Percentiles rank a stretch among this genome's conserved stretches.
phyloP scores from a whole-genome alignment of 2,797 vertebrate genomes.

The Arremon brunneinucha region DNA sequence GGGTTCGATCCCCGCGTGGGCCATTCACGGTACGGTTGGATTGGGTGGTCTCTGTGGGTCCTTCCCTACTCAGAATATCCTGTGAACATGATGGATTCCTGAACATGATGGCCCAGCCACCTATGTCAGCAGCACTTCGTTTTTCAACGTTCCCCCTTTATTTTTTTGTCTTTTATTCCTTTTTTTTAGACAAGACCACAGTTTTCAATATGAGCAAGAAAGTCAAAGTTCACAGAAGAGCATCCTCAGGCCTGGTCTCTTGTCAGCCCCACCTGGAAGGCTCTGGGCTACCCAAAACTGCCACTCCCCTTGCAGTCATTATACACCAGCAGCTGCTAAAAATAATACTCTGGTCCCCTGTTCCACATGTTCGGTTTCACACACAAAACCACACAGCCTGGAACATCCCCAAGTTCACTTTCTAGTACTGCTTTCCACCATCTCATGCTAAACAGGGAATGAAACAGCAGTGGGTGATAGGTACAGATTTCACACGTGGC shows the following conservation, averaged over 20 bases:
- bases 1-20: fast-evolving
- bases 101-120: too few species aligned
- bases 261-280: fast-evolving
- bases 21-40: fast-evolving
- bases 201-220: neutral
- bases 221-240: too few species aligned
- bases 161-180: fast-evolving
- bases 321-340: too few species aligned
- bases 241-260: fast-evolving
- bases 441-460: too few species aligned
- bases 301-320: fast-evolving
- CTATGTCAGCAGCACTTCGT: fast-evolving
- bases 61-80: neutral
- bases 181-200: neutral
- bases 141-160: fast-evolving
- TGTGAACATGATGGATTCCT: neutral
- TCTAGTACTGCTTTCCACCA: neutral
- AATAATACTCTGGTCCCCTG: fast-evolving
- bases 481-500: fast-evolving
- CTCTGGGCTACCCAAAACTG: neutral
- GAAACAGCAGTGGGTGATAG: fast-evolving
- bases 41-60: neutral
- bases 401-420: fast-evolving
- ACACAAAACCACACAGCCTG: neutral
- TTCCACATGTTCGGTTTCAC: fast-evolving